Conservation (phyloP, 2,888 invertebrate genomes). For the Lacanobia oleracea region DNA sequence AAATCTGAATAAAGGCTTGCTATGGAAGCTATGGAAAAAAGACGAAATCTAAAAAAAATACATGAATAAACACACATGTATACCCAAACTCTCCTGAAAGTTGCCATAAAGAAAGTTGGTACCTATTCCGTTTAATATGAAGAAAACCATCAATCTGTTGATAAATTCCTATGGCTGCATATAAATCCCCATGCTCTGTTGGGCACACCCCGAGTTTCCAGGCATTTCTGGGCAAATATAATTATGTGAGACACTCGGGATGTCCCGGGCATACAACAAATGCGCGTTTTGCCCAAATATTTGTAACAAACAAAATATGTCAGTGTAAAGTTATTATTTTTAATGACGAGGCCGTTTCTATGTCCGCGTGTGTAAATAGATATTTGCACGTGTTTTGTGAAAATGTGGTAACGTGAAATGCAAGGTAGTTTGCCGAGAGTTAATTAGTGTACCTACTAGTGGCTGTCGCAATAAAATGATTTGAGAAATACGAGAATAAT, state of each 20-base stretch:
- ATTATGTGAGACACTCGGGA: slow-evolving; percentile 45
- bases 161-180: slow-evolving; percentile 54
- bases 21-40: neutral
- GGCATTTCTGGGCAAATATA: slow-evolving; percentile 41
- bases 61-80: neutral
- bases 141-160: slow-evolving; percentile 44
- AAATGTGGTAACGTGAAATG: slow-evolving; percentile 19
- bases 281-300: slow-evolving; percentile 24
- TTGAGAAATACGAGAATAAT: neutral
- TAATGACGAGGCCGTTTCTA: slow-evolving; percentile 12
- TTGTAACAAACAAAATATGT: slow-evolving; percentile 39
- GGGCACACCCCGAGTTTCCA: slow-evolving; percentile 21
- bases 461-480: neutral
- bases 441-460: slow-evolving; percentile 12
- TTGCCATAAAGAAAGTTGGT: slow-evolving; percentile 1
- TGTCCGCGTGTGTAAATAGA: neutral
- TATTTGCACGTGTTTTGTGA: neutral
- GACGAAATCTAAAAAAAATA: neutral
- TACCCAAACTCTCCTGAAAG: neutral
- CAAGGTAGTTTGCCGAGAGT: neutral
- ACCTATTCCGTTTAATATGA: slow-evolving; percentile 20
- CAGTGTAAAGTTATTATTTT: slow-evolving; percentile 33
- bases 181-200: slow-evolving; percentile 60
- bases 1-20: neutral
- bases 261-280: slow-evolving; percentile 30